Evolutionary conservation across 2,113 vertebrate species (phyloP).

Genomic region (Sorex araneus): DNA sequence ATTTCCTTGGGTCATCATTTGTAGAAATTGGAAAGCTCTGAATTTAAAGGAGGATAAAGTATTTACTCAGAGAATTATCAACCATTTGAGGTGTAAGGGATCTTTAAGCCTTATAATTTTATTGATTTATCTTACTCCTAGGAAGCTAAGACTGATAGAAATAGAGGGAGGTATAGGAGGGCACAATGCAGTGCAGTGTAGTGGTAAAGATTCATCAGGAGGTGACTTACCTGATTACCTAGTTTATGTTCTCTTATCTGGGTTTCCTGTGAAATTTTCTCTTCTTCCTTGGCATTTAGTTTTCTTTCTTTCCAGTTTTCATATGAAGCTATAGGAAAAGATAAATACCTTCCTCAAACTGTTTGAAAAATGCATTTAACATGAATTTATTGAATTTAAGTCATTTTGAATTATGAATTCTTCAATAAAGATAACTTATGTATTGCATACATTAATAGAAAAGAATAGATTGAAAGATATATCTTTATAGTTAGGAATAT

Average conservation of each 20-base stretch:
- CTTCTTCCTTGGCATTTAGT: slow-evolving; percentile 16
- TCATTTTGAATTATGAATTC: slow-evolving; percentile 45
- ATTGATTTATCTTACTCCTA: background rate
- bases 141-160: background rate
- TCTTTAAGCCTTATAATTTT: background rate
- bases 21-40: background rate
- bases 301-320: slow-evolving; percentile 24
- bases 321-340: background rate
- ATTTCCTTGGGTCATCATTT: background rate
- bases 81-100: background rate
- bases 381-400: slow-evolving; percentile 59
- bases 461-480: background rate
- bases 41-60: background rate
- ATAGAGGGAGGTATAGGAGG: background rate
- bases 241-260: background rate
- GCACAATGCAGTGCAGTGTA: background rate
- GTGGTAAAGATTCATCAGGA: background rate
- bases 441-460: background rate
- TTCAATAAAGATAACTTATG: background rate
- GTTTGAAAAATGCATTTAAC: slow-evolving; percentile 42
- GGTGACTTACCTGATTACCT: background rate
- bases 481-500: slow-evolving; percentile 27
- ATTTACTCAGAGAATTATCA: background rate
- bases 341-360: slow-evolving; percentile 25
- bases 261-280: slow-evolving; percentile 6